phyloP scores from a whole-genome alignment of 2,113 vertebrate genomes.

The Amazona guildingii region DNA sequence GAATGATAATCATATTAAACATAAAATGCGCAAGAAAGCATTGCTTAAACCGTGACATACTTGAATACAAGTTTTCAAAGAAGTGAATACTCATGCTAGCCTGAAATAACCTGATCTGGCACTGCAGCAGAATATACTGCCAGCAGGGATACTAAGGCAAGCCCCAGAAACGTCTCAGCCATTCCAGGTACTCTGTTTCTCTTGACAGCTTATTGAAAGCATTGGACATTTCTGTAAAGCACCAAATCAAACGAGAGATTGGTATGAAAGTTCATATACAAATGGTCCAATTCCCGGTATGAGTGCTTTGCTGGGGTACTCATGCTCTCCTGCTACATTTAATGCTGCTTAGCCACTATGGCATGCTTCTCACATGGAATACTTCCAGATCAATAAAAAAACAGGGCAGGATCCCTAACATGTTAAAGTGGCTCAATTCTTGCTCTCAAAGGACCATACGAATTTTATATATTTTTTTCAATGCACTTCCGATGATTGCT shows the following conservation, averaged over 20 bases:
- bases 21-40: neutral
- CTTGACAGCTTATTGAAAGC: neutral
- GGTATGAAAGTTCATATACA: neutral
- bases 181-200: neutral
- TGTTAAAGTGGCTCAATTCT: neutral
- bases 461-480: neutral
- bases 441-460: neutral
- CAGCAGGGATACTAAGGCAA: neutral
- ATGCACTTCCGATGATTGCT: neutral
- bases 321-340: neutral
- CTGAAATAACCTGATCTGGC: neutral
- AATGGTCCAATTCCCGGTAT: neutral
- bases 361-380: neutral
- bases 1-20: neutral
- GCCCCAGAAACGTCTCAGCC: neutral
- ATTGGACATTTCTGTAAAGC: neutral
- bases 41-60: neutral
- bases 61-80: neutral
- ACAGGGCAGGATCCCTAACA: accelerated
- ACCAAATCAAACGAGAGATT: neutral
- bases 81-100: neutral
- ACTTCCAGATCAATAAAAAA: neutral
- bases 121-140: neutral
- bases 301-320: neutral
- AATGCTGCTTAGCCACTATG: neutral